Evolutionary conservation across 2,113 vertebrate genomes (phyloP).

Genomic region (Chionis minor): DNA sequence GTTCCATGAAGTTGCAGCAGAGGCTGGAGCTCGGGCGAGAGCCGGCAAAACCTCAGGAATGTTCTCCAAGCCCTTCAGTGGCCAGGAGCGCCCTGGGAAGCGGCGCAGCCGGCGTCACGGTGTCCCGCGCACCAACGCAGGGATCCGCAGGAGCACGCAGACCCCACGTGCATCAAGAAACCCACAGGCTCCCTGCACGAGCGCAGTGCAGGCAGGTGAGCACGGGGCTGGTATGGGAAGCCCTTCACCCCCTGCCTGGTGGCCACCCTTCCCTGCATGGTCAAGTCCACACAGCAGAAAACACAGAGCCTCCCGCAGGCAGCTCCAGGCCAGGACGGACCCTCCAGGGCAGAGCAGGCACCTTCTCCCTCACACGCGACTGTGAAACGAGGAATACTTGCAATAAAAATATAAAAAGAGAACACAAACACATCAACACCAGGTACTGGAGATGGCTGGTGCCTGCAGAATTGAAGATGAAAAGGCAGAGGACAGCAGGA

Average conservation of each 20-base stretch:
- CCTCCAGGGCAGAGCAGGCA: not conserved
- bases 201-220: rapidly evolving
- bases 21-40: not conserved
- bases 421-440: not conserved
- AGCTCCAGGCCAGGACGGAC: not conserved
- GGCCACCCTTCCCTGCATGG: not conserved
- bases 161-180: rapidly evolving
- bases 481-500: not conserved
- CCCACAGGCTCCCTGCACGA: no score
- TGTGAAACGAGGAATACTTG: not conserved
- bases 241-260: not conserved
- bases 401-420: no score
- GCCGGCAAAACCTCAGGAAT: rapidly evolving
- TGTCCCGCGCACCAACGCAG: no score
- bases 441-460: not conserved
- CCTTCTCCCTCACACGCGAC: not conserved
- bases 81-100: no score
- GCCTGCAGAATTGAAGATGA: not conserved
- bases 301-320: not conserved
- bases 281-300: not conserved
- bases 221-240: rapidly evolving
- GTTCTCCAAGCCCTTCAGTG: rapidly evolving
- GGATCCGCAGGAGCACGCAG: rapidly evolving
- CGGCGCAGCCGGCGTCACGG: no score
- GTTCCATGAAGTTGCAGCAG: not conserved